These are phyloP conservation scores for Machaerirhynchus nigripectus DNA, from an alignment of 2,113 vertebrate genomes.

Conservation along the genomic window DNA sequence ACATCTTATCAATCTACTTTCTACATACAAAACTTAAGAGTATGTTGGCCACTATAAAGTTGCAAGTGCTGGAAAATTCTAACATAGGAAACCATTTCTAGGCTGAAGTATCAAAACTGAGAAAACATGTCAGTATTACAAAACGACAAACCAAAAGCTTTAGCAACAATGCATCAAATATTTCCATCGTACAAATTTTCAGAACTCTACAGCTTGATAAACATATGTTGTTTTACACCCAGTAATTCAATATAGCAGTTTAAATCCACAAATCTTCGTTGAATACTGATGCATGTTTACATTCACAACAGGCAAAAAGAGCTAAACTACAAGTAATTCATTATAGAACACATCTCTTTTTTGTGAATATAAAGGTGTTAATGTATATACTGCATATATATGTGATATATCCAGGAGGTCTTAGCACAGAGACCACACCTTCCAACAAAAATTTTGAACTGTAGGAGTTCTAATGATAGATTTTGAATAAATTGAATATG, in stretches of 20 bases:
- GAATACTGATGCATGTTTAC: not conserved
- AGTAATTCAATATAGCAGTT: not conserved
- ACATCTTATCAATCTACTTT: not conserved
- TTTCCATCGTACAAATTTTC: not conserved
- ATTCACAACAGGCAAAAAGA: not conserved
- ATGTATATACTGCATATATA: too few relatives aligned
- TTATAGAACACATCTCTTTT: not conserved
- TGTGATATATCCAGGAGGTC: not conserved
- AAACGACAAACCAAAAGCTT: not conserved
- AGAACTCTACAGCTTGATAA: not conserved
- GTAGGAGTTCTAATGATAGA: not conserved
- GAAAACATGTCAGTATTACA: not conserved
- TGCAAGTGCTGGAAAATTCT: not conserved
- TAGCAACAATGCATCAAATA: not conserved
- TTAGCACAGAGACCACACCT: not conserved
- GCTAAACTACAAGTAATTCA: not conserved
- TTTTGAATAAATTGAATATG: not conserved
- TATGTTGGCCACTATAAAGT: not conserved
- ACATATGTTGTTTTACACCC: not conserved
- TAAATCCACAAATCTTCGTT: not conserved
- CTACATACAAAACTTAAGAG: not conserved
- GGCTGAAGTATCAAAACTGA: not conserved
- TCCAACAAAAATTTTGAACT: not conserved
- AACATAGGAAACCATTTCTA: not conserved
- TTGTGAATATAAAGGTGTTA: not conserved